phyloP scores from a whole-genome alignment of 2,113 vertebrate species.

The cattle (Bos taurus) region DNA sequence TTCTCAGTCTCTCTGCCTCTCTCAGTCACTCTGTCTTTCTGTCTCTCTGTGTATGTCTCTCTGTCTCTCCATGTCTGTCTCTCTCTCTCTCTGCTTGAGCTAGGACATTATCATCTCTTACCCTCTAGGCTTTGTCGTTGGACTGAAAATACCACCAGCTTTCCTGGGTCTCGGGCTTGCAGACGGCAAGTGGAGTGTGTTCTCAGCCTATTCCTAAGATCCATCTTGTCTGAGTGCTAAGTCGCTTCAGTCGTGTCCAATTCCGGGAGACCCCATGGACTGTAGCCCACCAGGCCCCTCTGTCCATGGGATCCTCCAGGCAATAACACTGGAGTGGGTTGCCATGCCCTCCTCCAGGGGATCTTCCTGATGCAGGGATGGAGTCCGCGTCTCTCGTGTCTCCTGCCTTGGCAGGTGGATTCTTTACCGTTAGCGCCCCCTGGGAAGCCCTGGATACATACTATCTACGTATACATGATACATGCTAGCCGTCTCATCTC shows the following conservation, averaged over 20 bases:
- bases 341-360: background rate
- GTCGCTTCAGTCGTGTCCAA: background rate
- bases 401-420: background rate
- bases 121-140: background rate
- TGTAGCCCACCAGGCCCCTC: background rate
- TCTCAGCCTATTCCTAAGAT: background rate
- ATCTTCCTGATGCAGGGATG: background rate
- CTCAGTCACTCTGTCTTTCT: too few relatives aligned
- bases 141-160: background rate
- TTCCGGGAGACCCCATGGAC: fast-evolving
- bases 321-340: background rate
- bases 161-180: background rate
- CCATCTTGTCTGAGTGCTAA: background rate
- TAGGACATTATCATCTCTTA: background rate
- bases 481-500: background rate
- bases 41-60: background rate
- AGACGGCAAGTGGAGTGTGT: background rate
- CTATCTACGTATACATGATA: fast-evolving
- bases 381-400: fast-evolving
- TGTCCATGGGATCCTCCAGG: background rate
- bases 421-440: fast-evolving
- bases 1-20: too few relatives aligned
- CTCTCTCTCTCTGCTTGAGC: background rate
- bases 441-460: background rate
- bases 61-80: background rate